Conservation (phyloP, 2,797 vertebrate genomes). For the Botia kubotai region DNA sequence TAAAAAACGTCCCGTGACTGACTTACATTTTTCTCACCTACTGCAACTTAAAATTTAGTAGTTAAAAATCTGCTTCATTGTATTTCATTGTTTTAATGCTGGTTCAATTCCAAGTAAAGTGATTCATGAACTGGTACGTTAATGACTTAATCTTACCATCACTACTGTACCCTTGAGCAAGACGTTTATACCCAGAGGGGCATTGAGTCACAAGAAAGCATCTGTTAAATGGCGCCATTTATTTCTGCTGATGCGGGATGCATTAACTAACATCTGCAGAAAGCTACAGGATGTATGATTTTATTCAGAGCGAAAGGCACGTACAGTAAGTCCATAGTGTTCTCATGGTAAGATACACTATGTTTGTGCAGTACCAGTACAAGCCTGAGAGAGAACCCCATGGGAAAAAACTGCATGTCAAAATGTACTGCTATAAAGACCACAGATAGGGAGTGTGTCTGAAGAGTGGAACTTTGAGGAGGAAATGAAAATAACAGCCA, state of each 20-base stretch:
- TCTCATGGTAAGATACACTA: conserved; percentile 23
- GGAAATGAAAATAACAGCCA: conserved; percentile 24
- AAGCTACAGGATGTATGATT: neutral
- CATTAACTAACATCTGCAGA: neutral
- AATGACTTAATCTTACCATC: neutral
- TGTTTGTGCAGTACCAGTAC: conserved; percentile 11
- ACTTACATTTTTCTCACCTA: neutral
- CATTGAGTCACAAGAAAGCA: neutral
- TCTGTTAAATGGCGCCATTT: neutral
- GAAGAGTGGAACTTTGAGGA: conserved; percentile 20
- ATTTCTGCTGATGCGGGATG: neutral
- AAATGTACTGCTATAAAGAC: conserved; percentile 36
- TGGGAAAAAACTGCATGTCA: conserved; percentile 25
- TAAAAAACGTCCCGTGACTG: neutral
- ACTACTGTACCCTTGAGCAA: conserved; percentile 3
- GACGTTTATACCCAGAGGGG: neutral
- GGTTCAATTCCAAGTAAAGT: neutral
- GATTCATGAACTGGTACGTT: conserved; percentile 4
- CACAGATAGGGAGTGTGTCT: conserved; percentile 34
- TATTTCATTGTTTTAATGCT: neutral
- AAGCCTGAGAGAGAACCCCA: neutral
- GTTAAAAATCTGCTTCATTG: neutral
- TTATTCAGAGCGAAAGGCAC: neutral
- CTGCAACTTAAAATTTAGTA: neutral
- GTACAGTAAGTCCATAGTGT: conserved; percentile 17